Evolutionary conservation across 2,797 vertebrate species (phyloP), one percentile per base, ranked within the genome.

Genomic region (Pristis pectinata): DNA sequence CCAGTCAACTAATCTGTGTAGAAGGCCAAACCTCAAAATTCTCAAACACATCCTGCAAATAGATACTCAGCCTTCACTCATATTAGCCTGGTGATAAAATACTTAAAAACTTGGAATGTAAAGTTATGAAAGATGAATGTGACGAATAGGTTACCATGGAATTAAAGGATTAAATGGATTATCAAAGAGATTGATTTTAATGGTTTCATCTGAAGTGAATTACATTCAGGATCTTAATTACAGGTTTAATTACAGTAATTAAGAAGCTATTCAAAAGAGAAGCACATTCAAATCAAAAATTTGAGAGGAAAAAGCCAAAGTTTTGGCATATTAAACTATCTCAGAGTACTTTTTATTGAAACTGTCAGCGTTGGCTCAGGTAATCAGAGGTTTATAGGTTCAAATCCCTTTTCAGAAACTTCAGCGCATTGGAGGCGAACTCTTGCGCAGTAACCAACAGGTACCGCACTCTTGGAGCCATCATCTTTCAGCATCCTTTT

Each of bases 141-240:
- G 64, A 93, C 3, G 9, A 44, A 53, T 1, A 19, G 49, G 70
- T 74, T 74, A 19, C 24, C 67, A 94, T 44, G 11, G 70, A n/a
- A 53, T 76, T 94, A 53, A 72, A 53, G 27, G 70, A 94, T 93
- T 93, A 93, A 72, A 64, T 53, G 41, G 67, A 94, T 94, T 74
- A 53, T 34, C 44, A 49, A 76, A 94, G 72, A 94, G 44, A 13
- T 94, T 76, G 49, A 49, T 49, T 94, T 76, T 94, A 53, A 53
- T 76, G 27, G 49, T 49, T 53, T 72, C 30, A 49, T 94, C 67
- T 94, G 70, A 30, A 94, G 70, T 74, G 70, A 53, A 76, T 76
- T 76, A 72, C 67, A 72, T 76, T 74, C 37, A 34, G 41, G 44
- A n/a, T 30, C 44, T 74, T 76, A 94, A 49, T 93, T 53, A 94